Percentiles rank a stretch among this genome's conserved stretches.
Conservation (phyloP, 1,140 invertebrate genomes). For the Eupristina koningsbergeri region DNA sequence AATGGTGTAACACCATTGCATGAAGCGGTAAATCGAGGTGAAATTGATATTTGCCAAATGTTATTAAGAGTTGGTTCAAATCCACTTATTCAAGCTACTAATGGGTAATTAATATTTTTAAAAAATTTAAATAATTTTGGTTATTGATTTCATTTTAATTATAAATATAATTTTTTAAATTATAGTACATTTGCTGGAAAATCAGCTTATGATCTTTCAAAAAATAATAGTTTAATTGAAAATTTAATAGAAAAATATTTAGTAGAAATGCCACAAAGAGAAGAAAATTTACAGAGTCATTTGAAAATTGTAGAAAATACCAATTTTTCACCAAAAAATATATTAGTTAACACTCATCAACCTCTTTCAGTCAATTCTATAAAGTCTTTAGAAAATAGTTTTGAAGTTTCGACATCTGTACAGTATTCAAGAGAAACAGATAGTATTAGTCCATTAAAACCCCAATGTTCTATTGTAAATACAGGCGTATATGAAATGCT, state of each 20-base stretch:
- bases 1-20: slow-evolving; percentile 78
- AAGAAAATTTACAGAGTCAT: slow-evolving; percentile 64
- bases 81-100: slow-evolving; percentile 73
- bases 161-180: slow-evolving; percentile 46
- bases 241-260: slow-evolving; percentile 67
- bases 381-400: slow-evolving; percentile 67
- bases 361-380: slow-evolving; percentile 64
- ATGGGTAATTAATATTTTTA: slow-evolving; percentile 69
- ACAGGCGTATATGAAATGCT: slow-evolving; percentile 69
- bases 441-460: slow-evolving; percentile 62
- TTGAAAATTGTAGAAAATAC: slow-evolving; percentile 57
- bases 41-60: slow-evolving; percentile 75
- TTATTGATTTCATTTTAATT: not conserved
- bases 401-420: slow-evolving; percentile 57
- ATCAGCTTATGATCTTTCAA: slow-evolving; percentile 72
- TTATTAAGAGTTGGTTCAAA: slow-evolving; percentile 76
- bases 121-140: not conserved
- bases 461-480: slow-evolving; percentile 53
- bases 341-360: slow-evolving; percentile 67
- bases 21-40: slow-evolving; percentile 77
- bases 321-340: slow-evolving; percentile 64
- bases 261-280: slow-evolving; percentile 59
- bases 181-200: slow-evolving; percentile 72
- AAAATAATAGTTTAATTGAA: slow-evolving; percentile 70
- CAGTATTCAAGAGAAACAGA: slow-evolving; percentile 55